Percentiles rank a stretch among this genome's conserved stretches.
phyloP scores from a whole-genome alignment of 30 jellyfish, hydroid and myxozoan genomes.

The Hydra vulgaris region DNA sequence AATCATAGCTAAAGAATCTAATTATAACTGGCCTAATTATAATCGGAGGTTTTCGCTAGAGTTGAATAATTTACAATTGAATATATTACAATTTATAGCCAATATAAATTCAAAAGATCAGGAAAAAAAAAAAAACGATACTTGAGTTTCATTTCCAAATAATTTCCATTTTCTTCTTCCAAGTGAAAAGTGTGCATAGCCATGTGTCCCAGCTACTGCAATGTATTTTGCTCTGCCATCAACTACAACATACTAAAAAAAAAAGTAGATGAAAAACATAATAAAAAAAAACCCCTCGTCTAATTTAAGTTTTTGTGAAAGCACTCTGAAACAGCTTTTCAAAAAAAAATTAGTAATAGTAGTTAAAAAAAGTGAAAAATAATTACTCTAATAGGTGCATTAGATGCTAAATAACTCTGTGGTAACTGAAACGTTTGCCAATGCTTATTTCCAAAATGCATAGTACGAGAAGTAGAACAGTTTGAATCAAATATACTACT shows the following conservation, averaged over 20 bases:
- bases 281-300: neutral
- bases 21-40: too few species aligned
- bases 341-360: neutral
- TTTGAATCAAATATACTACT: slow-evolving; percentile 15
- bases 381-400: slow-evolving; percentile 81
- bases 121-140: neutral
- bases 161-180: slow-evolving; percentile 79
- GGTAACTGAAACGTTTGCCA: slow-evolving; percentile 98
- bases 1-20: too few species aligned
- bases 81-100: too few species aligned
- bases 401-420: slow-evolving; percentile 40
- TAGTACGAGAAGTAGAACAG: slow-evolving; percentile 26
- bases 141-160: slow-evolving; percentile 97
- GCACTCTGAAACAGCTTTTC: neutral
- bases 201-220: slow-evolving; percentile 91
- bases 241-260: slow-evolving; percentile 56
- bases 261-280: too few species aligned
- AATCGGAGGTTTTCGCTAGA: too few species aligned
- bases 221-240: slow-evolving; percentile 47
- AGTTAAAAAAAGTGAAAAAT: neutral
- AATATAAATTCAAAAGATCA: too few species aligned
- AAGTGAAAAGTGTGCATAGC: slow-evolving; percentile 80
- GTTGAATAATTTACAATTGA: too few species aligned
- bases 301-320: too few species aligned
- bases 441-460: slow-evolving; percentile 72